Percentiles rank a stretch among this genome's conserved stretches.
These are phyloP conservation scores for Toxotes jaculatrix DNA, from an alignment of 2,113 vertebrate genomes.

Conservation along the genomic window DNA sequence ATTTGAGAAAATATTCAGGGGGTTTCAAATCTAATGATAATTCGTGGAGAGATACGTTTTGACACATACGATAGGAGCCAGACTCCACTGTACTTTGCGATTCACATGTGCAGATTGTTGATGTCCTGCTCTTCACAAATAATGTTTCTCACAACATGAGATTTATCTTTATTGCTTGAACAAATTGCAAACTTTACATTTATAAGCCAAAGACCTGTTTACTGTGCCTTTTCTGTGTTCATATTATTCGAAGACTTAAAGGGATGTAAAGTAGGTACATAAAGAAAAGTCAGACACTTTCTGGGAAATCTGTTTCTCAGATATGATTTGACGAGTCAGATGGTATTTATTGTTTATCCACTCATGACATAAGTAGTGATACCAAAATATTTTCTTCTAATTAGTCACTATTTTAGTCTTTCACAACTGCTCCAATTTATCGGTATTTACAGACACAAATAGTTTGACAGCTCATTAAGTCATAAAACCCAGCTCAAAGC, in stretches of 20 bases:
- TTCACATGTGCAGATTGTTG: background rate
- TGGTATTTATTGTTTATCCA: background rate
- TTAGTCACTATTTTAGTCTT: constrained; percentile 19
- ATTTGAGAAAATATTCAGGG: background rate
- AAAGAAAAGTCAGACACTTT: background rate
- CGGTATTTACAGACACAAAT: constrained; percentile 47
- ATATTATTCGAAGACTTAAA: background rate
- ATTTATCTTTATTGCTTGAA: no score
- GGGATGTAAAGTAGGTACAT: background rate
- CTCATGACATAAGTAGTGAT: background rate
- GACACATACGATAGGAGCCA: no score
- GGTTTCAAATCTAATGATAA: background rate
- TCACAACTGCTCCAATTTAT: constrained; percentile 17
- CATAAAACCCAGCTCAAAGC: constrained; percentile 39
- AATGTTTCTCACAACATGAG: no score
- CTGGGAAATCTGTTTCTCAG: background rate
- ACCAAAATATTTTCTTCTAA: constrained; percentile 25
- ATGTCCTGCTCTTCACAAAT: background rate
- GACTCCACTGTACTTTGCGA: background rate
- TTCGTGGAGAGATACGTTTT: background rate
- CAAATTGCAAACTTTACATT: background rate
- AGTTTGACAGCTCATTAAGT: constrained; percentile 42
- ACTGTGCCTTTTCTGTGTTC: background rate
- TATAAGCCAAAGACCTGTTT: background rate
- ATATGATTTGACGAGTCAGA: background rate